Evolutionary conservation across 2,888 invertebrate genomes (phyloP).

Genomic region (Dinocampus coccinellae): DNA sequence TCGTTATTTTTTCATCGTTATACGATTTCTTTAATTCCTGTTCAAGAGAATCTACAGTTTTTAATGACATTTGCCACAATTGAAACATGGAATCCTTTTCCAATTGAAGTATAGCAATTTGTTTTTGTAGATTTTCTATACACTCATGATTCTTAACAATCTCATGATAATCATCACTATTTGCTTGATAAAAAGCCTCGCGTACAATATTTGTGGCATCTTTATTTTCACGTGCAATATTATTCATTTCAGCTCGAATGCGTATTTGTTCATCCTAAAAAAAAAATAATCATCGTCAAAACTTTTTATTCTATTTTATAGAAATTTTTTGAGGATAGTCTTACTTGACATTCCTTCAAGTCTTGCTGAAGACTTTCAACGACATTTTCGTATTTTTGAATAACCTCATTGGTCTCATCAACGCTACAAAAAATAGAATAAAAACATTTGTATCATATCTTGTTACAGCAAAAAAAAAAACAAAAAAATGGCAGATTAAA

Average conservation of each 20-base stretch:
- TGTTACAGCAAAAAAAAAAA: too few species aligned
- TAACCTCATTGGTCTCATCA: slow-evolving; percentile 45
- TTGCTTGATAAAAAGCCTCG: slow-evolving; percentile 50
- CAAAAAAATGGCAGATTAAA: neutral
- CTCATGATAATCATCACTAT: slow-evolving; percentile 46
- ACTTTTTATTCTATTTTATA: slow-evolving; percentile 1
- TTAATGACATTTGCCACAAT: slow-evolving; percentile 78
- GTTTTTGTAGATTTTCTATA: slow-evolving; percentile 58
- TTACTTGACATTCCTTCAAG: slow-evolving; percentile 58
- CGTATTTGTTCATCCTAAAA: slow-evolving; percentile 59
- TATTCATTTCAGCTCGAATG: slow-evolving; percentile 55
- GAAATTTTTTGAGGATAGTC: neutral
- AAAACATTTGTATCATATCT: neutral
- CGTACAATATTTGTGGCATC: slow-evolving; percentile 47
- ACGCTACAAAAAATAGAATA: slow-evolving; percentile 40
- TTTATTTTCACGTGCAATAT: slow-evolving; percentile 51
- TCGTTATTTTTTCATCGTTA: slow-evolving; percentile 47
- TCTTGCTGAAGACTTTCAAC: slow-evolving; percentile 55
- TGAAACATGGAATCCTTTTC: slow-evolving; percentile 78
- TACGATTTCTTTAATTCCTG: slow-evolving; percentile 74
- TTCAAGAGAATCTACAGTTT: slow-evolving; percentile 78
- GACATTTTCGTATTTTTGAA: slow-evolving; percentile 54
- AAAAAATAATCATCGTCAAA: slow-evolving; percentile 14
- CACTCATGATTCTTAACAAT: slow-evolving; percentile 44
- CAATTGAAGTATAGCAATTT: slow-evolving; percentile 60